Percentiles rank a stretch among this genome's conserved stretches.
These are phyloP conservation scores for Oikopleura albicans DNA, from an alignment of 23 tunicate genomes.

Conservation along the genomic window DNA sequence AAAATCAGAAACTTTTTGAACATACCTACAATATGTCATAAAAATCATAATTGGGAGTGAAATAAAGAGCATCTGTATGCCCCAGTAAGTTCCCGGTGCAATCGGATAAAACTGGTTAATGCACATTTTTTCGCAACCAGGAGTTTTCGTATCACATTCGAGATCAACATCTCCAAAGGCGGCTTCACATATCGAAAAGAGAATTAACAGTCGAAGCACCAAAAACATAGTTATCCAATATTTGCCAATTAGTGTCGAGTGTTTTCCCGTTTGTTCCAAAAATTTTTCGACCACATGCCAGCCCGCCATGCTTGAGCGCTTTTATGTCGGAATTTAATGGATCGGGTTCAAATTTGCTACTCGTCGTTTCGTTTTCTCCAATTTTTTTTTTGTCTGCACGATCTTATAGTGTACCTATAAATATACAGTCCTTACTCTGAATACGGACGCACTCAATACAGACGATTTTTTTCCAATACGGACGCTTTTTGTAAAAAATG, in stretches of 20 bases:
- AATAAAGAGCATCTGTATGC: constrained; percentile 4
- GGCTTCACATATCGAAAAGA: neutral
- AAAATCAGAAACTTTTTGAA: too few relatives aligned
- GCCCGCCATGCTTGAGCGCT: constrained; percentile 1
- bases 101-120: constrained; percentile 8
- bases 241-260: constrained; percentile 5
- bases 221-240: constrained; percentile 3
- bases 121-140: constrained; percentile 16
- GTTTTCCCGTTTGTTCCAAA: constrained; percentile 13
- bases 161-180: constrained; percentile 7
- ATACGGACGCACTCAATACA: too few relatives aligned
- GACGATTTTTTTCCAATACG: too few relatives aligned
- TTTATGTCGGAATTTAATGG: too few relatives aligned
- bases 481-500: too few relatives aligned
- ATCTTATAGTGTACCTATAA: too few relatives aligned
- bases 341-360: too few relatives aligned
- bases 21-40: neutral
- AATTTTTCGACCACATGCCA: constrained; percentile 6
- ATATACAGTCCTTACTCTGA: too few relatives aligned
- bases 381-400: too few relatives aligned
- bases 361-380: too few relatives aligned
- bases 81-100: neutral
- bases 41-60: constrained; percentile 15
- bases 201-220: neutral
- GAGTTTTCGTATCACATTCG: constrained; percentile 15